These are phyloP conservation scores for Poecilia gillii DNA, from an alignment of 2,797 vertebrate species.

Conservation along the genomic window DNA sequence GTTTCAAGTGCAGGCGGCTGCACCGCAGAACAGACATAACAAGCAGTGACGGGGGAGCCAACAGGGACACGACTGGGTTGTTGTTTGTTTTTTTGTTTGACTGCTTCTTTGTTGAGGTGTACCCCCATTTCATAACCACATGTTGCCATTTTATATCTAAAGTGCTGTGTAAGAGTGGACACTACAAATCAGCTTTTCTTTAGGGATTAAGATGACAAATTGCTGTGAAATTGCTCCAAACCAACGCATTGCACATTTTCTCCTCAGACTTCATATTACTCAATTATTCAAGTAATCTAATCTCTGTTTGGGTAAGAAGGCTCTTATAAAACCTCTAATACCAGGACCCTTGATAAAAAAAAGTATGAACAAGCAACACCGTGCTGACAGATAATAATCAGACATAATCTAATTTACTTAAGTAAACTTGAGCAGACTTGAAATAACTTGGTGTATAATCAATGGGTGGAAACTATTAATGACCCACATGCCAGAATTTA, in stretches of 20 bases:
- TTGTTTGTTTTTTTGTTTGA: neutral
- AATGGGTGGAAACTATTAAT: neutral
- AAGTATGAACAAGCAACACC: neutral
- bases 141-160: neutral
- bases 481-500: neutral
- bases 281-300: neutral
- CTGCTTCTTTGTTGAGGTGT: neutral
- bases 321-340: neutral
- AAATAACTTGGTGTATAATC: neutral
- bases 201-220: neutral
- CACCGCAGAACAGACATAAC: slow-evolving; percentile 5
- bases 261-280: neutral
- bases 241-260: neutral
- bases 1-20: slow-evolving; percentile 2
- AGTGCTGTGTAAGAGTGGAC: no score
- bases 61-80: neutral
- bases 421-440: neutral
- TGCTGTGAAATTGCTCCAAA: neutral
- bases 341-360: neutral
- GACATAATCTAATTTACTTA: neutral
- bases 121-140: neutral
- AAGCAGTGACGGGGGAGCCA: neutral
- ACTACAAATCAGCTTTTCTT: neutral
- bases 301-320: neutral
- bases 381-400: neutral